Conservation (phyloP, 2,113 vertebrate genomes). For the Ceyx margarethae region DNA sequence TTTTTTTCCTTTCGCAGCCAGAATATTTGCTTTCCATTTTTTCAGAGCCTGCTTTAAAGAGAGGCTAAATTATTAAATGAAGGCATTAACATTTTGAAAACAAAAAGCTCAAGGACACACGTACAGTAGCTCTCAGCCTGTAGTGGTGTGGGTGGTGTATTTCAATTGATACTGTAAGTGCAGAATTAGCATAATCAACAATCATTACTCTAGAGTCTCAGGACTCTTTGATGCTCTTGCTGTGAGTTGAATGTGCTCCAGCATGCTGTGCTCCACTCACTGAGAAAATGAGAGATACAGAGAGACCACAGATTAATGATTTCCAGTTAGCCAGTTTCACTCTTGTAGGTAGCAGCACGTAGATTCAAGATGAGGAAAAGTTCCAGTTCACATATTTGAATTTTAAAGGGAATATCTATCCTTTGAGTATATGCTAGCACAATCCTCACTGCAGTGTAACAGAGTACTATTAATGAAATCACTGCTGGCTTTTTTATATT, state of each 20-base stretch:
- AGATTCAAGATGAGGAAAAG: background rate
- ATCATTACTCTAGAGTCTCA: slow-evolving; percentile 10
- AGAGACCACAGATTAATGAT: background rate
- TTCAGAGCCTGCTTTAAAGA: slow-evolving; percentile 3
- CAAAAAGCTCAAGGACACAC: slow-evolving; percentile 18
- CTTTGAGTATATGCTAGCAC: too few relatives aligned
- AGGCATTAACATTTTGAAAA: background rate
- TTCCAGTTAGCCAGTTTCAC: slow-evolving; percentile 16
- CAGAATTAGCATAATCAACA: slow-evolving; percentile 27
- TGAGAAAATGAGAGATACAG: slow-evolving; percentile 5
- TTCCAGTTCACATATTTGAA: background rate
- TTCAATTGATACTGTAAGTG: background rate
- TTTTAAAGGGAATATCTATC: too few relatives aligned
- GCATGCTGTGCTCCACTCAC: background rate
- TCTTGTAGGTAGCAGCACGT: slow-evolving; percentile 2
- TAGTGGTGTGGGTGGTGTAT: background rate
- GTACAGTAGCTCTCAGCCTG: background rate
- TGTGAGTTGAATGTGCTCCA: background rate
- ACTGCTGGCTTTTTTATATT: slow-evolving; percentile 39
- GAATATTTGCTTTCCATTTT: background rate
- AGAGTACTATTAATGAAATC: background rate
- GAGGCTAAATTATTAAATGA: background rate
- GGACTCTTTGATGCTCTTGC: background rate
- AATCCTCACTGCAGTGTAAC: background rate
- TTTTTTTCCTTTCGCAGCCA: background rate